Evolutionary conservation across 2,113 vertebrate species (phyloP).

Genomic region (Pelodiscus sinensis): DNA sequence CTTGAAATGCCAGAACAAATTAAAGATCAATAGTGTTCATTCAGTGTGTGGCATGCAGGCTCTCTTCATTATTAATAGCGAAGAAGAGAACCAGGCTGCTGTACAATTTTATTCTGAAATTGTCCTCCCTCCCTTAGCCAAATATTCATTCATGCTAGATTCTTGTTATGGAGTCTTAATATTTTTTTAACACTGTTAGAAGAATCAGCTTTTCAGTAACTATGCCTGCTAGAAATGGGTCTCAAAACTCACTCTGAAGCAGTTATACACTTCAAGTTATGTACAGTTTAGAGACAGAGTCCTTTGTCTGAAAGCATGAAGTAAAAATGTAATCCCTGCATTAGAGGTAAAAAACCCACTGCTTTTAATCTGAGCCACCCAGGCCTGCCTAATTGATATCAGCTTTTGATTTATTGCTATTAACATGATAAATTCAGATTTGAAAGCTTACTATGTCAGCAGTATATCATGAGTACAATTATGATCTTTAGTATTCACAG

Average conservation of each 20-base stretch:
- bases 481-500: conserved; percentile 70
- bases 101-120: neutral
- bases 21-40: neutral
- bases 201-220: neutral
- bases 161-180: neutral
- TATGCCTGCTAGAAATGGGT: neutral
- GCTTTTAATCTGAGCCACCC: conserved; percentile 68
- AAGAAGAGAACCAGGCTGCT: neutral
- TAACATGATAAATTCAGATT: conserved; percentile 76
- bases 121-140: neutral
- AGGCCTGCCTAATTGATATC: conserved; percentile 74
- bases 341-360: conserved; percentile 65
- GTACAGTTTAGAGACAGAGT: neutral
- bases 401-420: conserved; percentile 83
- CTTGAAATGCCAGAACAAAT: neutral
- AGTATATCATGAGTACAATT: conserved; percentile 70
- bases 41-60: neutral
- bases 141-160: neutral
- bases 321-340: conserved; percentile 64
- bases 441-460: conserved; percentile 74
- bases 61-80: neutral
- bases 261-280: neutral
- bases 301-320: conserved; percentile 69
- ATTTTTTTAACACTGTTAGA: neutral
- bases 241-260: neutral